Base-by-base conservation (phyloP, 2,797 vertebrate species). In the Mustela erminea region DNA sequence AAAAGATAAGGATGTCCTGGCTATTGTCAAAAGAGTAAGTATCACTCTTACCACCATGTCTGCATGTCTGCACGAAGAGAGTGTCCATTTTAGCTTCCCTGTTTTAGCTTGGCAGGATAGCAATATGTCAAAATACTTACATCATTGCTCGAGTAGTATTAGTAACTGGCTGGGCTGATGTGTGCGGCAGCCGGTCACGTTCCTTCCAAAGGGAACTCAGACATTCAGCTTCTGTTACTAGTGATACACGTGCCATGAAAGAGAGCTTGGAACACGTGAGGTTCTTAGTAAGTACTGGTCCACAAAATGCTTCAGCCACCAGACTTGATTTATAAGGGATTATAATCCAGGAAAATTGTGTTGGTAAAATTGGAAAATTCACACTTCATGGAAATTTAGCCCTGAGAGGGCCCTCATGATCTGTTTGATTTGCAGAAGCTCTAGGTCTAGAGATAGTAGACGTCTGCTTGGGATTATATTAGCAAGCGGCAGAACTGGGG, bases 1-100 rank as follows among this genome's bases (percentile, higher is more conserved):
- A 92, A 99, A 99, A 97, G 99, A 99, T 98, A 99, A 99, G 98
- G 99, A 99, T 70, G 99, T 99, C 38, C 98, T 99, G 97, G 99
- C 98, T 90, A 99, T 99, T 90, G 99, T 99, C 38, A 99, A 99
- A 97, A 99, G 99, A 98, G 99, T 99, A 98, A 98, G 99, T 88
- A 2, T 75, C 95, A 81, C 89, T 87, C n/a, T 81, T 72, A 70
- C 43, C 27, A 1, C 18, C 43, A 5, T 3, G 2, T 62, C 95
- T 95, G 32, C 56, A 0, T 96, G 29, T 93, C 35, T 27, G 4
- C 58, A 1, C 85, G 35, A 43, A 78, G 52, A 32, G 25, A 11
- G n/a, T 7, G n/a, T 4, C 68, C 29, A 2, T 83, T 82, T n/a
- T 0, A 5, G 29, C 83, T 97, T 97, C 25, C 75, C 56, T 52